Evolutionary conservation across 2,797 vertebrate species (phyloP).

Genomic region (Paramormyrops hopkinsi): DNA sequence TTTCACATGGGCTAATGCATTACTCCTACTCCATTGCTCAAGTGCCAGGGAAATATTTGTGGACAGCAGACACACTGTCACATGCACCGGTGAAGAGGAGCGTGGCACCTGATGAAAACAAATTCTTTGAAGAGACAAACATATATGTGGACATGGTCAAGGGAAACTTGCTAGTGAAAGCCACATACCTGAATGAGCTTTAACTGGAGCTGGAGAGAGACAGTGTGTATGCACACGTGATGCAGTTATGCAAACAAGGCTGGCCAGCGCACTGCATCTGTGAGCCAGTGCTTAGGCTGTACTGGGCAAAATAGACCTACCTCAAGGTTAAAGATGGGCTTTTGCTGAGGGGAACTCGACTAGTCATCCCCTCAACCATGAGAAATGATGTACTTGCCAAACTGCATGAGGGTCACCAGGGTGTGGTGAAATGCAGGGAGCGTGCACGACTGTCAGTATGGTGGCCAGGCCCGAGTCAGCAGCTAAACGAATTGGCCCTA

Average conservation of each 20-base stretch:
- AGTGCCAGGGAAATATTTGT: constrained; percentile 23
- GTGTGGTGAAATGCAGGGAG: neutral
- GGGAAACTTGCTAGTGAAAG: neutral
- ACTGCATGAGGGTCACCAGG: neutral
- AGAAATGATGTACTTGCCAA: neutral
- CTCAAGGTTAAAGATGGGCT: neutral
- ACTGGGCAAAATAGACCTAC: neutral
- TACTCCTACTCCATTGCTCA: constrained; percentile 22
- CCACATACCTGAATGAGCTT: neutral
- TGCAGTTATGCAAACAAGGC: neutral
- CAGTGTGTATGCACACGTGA: neutral
- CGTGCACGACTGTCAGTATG: neutral
- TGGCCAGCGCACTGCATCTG: neutral
- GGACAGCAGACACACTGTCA: constrained; percentile 24
- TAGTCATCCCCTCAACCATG: neutral
- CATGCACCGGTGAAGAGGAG: neutral
- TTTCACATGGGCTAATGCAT: constrained; percentile 25
- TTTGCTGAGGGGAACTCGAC: neutral
- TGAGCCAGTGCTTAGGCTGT: neutral
- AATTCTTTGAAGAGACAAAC: neutral
- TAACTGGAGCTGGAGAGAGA: neutral
- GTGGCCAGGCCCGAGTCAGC: neutral
- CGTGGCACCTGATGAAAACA: neutral
- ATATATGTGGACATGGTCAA: neutral
- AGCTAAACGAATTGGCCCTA: neutral